phyloP scores from a whole-genome alignment of 2,797 vertebrate genomes.

The Sorex maritimensis region DNA sequence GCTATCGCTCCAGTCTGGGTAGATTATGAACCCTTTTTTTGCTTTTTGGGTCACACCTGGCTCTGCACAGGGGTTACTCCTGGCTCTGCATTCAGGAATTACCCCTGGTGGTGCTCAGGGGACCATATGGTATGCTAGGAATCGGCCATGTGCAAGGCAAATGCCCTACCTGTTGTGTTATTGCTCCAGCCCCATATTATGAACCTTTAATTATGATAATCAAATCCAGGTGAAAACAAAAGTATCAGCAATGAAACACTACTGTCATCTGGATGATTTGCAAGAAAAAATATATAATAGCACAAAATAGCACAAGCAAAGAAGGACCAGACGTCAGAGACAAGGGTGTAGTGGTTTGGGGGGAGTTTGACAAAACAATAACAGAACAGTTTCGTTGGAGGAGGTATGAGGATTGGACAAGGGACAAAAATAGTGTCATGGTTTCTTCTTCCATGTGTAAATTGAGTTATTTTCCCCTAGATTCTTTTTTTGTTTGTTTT shows the following conservation, averaged over 20 bases:
- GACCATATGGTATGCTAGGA: too few species aligned
- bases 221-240: conserved; percentile 44
- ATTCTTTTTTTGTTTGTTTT: too few species aligned
- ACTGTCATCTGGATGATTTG: conserved; percentile 50
- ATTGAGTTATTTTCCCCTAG: too few species aligned
- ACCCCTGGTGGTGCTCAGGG: too few species aligned
- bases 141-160: too few species aligned
- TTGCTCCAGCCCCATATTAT: neutral
- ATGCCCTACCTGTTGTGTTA: too few species aligned
- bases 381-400: neutral
- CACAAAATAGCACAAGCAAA: conserved; percentile 23
- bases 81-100: too few species aligned
- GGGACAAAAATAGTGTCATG: neutral
- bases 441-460: neutral
- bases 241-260: conserved; percentile 3
- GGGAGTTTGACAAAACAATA: neutral
- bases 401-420: neutral
- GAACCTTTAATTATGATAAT: conserved; percentile 47
- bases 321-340: conserved; percentile 16
- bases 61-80: too few species aligned
- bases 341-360: neutral
- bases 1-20: too few species aligned
- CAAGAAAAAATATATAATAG: conserved; percentile 58
- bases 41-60: too few species aligned
- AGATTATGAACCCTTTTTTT: too few species aligned